phyloP scores from a whole-genome alignment of 2,888 invertebrate genomes.

The Belgica antarctica region DNA sequence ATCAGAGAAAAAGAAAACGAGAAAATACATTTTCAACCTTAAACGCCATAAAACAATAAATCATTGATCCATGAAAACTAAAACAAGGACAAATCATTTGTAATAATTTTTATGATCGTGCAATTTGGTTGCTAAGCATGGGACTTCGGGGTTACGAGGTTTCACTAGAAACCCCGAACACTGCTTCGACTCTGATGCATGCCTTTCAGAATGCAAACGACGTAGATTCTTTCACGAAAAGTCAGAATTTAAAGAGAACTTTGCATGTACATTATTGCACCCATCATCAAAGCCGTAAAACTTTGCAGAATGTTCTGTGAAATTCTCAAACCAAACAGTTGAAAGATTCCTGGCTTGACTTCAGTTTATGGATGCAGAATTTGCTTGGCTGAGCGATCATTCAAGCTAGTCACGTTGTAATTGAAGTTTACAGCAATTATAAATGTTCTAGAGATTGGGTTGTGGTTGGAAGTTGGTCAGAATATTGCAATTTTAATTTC shows the following conservation, averaged over 20 bases:
- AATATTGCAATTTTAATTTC: no score
- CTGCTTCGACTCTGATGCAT: not conserved
- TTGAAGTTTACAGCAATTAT: no score
- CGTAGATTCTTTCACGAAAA: not conserved
- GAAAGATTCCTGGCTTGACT: not conserved
- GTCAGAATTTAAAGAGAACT: not conserved
- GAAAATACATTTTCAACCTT: conserved; percentile 19
- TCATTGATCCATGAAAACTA: conserved; percentile 27
- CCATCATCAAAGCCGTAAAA: conserved; percentile 4
- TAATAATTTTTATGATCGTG: conserved; percentile 29
- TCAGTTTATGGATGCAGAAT: not conserved
- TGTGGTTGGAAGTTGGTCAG: no score
- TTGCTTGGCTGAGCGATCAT: no score
- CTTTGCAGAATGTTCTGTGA: conserved; percentile 9
- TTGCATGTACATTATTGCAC: not conserved
- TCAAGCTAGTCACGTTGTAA: no score
- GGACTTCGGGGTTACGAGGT: not conserved
- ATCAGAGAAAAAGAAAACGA: no score
- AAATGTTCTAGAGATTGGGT: no score
- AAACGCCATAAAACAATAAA: conserved; percentile 31
- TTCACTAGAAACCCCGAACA: not conserved
- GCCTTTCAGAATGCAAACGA: not conserved
- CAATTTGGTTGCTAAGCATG: not conserved
- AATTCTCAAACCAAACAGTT: conserved; percentile 14
- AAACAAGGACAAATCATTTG: conserved; percentile 35